phyloP scores from a whole-genome alignment of 2,113 vertebrate species.

The Empidonax alnorum region DNA sequence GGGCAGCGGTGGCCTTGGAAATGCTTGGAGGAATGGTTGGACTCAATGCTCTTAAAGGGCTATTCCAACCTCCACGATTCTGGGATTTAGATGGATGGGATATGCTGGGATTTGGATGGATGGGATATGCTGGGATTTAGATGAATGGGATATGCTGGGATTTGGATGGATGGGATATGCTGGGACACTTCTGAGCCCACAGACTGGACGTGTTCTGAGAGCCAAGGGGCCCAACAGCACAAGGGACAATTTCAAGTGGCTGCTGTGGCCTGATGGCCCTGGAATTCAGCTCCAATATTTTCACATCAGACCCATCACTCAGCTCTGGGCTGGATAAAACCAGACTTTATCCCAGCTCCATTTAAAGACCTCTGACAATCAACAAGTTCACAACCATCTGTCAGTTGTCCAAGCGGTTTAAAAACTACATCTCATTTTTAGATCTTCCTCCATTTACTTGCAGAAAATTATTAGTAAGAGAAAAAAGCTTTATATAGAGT shows the following conservation, averaged over 20 bases:
- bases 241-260: neutral
- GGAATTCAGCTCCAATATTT: neutral
- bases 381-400: neutral
- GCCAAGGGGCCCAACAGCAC: neutral
- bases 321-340: neutral
- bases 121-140: no score
- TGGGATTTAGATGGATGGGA: neutral
- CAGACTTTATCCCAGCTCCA: neutral
- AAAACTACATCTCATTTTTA: neutral
- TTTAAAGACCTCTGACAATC: neutral
- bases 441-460: neutral
- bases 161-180: no score
- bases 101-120: no score
- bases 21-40: neutral
- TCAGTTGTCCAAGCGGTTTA: neutral
- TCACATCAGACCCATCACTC: neutral
- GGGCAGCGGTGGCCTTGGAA: neutral
- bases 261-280: neutral
- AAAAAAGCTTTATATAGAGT: neutral
- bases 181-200: neutral
- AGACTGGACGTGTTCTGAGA: no score
- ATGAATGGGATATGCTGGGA: no score
- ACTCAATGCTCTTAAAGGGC: neutral
- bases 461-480: neutral
- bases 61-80: neutral